Evolutionary conservation across 92 coral and sea anemone genomes (phyloP), one percentile per base, ranked within the genome.

Genomic region (Epizoanthus ramosus): DNA sequence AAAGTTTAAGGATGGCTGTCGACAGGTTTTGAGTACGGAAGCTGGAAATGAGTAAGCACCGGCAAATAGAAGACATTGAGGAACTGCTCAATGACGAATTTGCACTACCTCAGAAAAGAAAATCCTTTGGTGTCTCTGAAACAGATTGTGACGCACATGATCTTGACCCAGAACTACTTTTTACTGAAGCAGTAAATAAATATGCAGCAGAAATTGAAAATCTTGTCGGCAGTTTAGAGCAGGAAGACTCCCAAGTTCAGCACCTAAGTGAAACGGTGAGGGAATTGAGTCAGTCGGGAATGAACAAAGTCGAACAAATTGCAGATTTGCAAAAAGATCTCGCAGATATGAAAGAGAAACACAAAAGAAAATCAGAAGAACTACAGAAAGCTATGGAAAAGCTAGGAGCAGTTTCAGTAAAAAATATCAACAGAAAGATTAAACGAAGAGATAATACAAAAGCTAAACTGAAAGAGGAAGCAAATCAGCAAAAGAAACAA

Each of bases 231-330:
- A 56, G 68, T 57, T 24, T 77, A 23, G 68, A 77, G 47, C 50
- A 77, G 56, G 58, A 57, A 56, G 68, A 77, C 68, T 56, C 68
- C 54, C 68, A 77, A 65, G 53, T 77, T 59, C 68, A 77, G 45
- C 52, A 22, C 8, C 82, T 77, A 9, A 77, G 15, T 77, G 68
- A 57, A 45, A 25, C 53, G 58, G 70, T 77, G 28, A 77, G 68
- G n/a, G 82, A 77, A 14, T 65, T 58, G 22, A 77, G 43, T 57
- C 24, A 25, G 21, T 21, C 56, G 21, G 52, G 65, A 17, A 22
- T 19, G 23, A 77, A 3, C 68, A 77, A 57, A 77, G 54, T n/a
- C 58, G 53, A 57, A 19, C 50, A 77, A 39, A 56, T 68, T 68
- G 41, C 67, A 28, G 13, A 81, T 63, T 28, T 81, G 35, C 16